These are phyloP conservation scores for Hypanus sabinus DNA, from an alignment of 2,113 vertebrate genomes.

Conservation along the genomic window DNA sequence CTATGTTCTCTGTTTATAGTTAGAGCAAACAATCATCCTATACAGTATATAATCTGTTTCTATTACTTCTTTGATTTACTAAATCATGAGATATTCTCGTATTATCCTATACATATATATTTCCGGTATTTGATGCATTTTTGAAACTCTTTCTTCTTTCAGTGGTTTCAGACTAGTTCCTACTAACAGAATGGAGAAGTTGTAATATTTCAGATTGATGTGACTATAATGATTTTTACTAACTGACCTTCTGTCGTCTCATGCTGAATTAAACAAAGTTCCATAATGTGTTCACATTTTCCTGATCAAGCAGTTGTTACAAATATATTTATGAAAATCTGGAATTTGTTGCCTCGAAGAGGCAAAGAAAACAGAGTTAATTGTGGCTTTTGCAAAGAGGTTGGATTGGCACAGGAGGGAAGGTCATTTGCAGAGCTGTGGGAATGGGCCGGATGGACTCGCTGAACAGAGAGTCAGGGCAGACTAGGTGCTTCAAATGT, in stretches of 20 bases:
- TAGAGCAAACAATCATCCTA: too few species aligned
- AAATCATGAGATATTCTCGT: neutral
- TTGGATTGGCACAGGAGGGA: too few species aligned
- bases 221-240: neutral
- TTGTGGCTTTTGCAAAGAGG: too few species aligned
- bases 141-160: neutral
- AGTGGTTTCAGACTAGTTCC: neutral
- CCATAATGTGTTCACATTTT: neutral
- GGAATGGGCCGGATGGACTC: too few species aligned
- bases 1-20: too few species aligned
- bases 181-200: neutral
- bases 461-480: too few species aligned
- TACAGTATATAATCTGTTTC: neutral
- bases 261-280: neutral
- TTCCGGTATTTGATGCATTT: neutral
- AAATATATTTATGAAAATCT: neutral
- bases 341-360: too few species aligned
- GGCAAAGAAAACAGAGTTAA: too few species aligned
- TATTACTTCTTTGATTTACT: neutral
- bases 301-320: neutral
- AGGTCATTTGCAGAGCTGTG: too few species aligned
- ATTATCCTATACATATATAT: neutral
- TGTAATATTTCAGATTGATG: neutral
- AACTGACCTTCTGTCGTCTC: neutral
- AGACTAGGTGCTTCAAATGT: too few species aligned